phyloP scores from a whole-genome alignment of 2,113 vertebrate genomes.

The Callithrix jacchus region DNA sequence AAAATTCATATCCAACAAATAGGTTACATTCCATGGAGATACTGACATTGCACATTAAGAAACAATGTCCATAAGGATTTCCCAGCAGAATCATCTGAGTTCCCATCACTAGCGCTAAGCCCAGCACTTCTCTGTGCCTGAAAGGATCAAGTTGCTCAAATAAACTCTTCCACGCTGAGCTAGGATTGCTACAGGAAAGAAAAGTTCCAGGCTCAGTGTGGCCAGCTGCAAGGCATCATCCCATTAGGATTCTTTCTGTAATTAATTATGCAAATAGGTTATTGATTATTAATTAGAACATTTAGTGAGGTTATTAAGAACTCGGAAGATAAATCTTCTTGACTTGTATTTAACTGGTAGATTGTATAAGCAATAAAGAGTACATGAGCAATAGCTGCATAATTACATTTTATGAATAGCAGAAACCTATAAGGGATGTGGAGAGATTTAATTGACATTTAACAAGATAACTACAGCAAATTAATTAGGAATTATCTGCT shows the following conservation, averaged over 20 bases:
- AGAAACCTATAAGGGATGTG: constrained; percentile 85
- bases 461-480: constrained; percentile 87
- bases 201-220: neutral
- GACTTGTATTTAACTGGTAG: constrained; percentile 82
- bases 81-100: neutral
- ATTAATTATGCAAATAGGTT: constrained; percentile 82
- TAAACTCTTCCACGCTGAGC: neutral
- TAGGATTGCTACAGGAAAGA: neutral
- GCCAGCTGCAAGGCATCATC: constrained; percentile 33
- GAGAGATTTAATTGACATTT: constrained; percentile 87
- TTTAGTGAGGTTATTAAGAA: constrained; percentile 80
- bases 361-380: constrained; percentile 81
- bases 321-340: constrained; percentile 78
- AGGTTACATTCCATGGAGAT: neutral
- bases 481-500: constrained; percentile 89
- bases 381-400: constrained; percentile 81
- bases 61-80: neutral
- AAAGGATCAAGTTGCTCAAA: neutral
- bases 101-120: neutral
- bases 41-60: neutral
- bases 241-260: constrained; percentile 66
- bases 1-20: neutral
- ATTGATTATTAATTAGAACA: constrained; percentile 84
- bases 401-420: constrained; percentile 86
- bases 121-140: neutral